A percentile compares a stretch with the other conserved stretches of the same genome.
Evolutionary conservation across 2,888 invertebrate species (phyloP).

Genomic region (Plebejus anna): DNA sequence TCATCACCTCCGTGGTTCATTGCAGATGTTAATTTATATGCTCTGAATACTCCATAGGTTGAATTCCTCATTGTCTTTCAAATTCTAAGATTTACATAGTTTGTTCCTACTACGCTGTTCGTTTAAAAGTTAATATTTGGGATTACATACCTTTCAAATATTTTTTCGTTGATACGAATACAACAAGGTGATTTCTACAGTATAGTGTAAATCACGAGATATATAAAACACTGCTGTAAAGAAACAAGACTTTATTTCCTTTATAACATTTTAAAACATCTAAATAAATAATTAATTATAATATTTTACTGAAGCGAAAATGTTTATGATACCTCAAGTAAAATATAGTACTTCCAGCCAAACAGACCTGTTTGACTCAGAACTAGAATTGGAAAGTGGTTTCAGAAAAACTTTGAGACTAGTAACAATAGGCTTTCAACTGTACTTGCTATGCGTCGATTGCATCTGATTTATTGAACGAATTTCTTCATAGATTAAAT

Average conservation of each 20-base stretch:
- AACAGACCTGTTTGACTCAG: constrained; percentile 35
- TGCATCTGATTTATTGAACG: constrained; percentile 39
- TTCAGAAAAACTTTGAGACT: constrained; percentile 35
- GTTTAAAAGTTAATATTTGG: neutral
- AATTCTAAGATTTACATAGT: neutral
- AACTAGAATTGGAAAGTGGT: constrained; percentile 38
- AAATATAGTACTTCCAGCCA: constrained; percentile 33
- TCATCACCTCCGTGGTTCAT: constrained; percentile 30
- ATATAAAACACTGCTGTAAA: too few relatives aligned
- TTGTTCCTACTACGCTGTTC: neutral
- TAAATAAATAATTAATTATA: neutral
- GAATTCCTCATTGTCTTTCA: neutral
- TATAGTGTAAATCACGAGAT: too few relatives aligned
- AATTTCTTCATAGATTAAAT: constrained; percentile 38
- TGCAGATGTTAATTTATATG: constrained; percentile 27
- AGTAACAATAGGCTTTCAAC: constrained; percentile 38
- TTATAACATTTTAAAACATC: too few relatives aligned
- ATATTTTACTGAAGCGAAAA: neutral
- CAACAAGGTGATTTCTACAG: too few relatives aligned
- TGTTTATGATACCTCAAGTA: neutral
- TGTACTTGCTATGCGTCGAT: constrained; percentile 33
- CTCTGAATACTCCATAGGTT: constrained; percentile 27
- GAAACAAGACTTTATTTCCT: too few relatives aligned
- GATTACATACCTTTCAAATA: too few relatives aligned
- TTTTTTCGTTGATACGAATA: too few relatives aligned